These are phyloP conservation scores for Vulpes vulpes DNA, from an alignment of 2,113 vertebrate species.

Conservation along the genomic window DNA sequence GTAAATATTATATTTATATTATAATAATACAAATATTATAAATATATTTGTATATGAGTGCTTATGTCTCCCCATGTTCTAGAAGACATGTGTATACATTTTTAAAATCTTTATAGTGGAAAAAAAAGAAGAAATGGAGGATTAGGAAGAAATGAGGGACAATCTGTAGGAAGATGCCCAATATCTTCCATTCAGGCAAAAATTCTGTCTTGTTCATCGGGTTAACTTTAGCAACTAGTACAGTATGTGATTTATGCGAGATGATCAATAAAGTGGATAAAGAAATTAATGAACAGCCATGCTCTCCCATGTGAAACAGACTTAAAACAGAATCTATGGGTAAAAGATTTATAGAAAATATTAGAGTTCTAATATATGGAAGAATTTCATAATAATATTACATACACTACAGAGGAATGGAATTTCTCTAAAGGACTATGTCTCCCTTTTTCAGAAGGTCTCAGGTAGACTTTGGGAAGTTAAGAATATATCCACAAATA, in stretches of 20 bases:
- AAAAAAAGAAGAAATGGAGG: background rate
- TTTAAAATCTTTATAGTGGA: background rate
- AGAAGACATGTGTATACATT: background rate
- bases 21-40: background rate
- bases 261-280: background rate
- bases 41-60: background rate
- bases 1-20: slow-evolving; percentile 35
- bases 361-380: slow-evolving; percentile 10
- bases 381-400: slow-evolving; percentile 13
- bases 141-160: background rate
- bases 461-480: background rate
- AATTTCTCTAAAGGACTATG: background rate
- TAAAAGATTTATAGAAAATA: background rate
- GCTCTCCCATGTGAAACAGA: background rate
- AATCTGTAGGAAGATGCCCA: background rate
- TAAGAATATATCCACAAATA: slow-evolving; percentile 16
- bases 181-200: background rate
- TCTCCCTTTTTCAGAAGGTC: slow-evolving; percentile 23
- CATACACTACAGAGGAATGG: background rate
- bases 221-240: background rate
- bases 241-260: background rate
- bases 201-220: background rate
- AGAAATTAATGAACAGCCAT: background rate
- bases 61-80: background rate
- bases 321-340: background rate